Base-by-base conservation (phyloP, 2,888 invertebrate genomes). In the Eupithecia pulchellata region DNA sequence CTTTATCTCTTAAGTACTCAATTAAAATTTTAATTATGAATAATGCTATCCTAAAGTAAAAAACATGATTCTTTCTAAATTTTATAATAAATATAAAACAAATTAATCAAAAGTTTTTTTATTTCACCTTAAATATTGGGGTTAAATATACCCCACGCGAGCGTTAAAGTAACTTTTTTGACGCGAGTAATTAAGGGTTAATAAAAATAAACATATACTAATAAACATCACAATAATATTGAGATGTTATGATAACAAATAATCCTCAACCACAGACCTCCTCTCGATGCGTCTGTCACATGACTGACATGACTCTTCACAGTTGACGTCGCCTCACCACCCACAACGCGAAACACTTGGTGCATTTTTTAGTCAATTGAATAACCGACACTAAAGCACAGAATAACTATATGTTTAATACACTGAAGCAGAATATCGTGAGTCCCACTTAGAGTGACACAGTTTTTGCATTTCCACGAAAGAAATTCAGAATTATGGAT, bases 341-440 rank as follows among this genome's bases (percentile, higher is more conserved):
- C n/a, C 30, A 30, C 58, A 17, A 58, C 17, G n/a, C 58, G 58
- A 58, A 58, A 58, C 69, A 69, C 75, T 73, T 39, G 57, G 6
- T 17, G 58, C n/a, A 71, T 68, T 68, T 65, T 68, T 68, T 65
- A 70, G 58, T 25, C 74, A 71, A 68, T 73, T 62, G 69, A 75
- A 75, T 72, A 72, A 73, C 71, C 73, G n/a, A 71, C 68, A 73
- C 68, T 52, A 69, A n/a, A n/a, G n/a, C n/a, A n/a, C n/a, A n/a
- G n/a, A n/a, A n/a, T n/a, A n/a, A n/a, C n/a, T n/a, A n/a, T n/a
- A n/a, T n/a, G n/a, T n/a, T n/a, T n/a, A n/a, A n/a, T n/a, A n/a
- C n/a, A 42, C n/a, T 42, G 42, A 76, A 66, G 63, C 55, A 57
- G 72, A 75, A 69, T 73, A 63, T 42, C 34, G 55, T 71, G 66